Evolutionary conservation across 2,888 invertebrate genomes (phyloP).

Genomic region (Pristionchus japonicus): DNA sequence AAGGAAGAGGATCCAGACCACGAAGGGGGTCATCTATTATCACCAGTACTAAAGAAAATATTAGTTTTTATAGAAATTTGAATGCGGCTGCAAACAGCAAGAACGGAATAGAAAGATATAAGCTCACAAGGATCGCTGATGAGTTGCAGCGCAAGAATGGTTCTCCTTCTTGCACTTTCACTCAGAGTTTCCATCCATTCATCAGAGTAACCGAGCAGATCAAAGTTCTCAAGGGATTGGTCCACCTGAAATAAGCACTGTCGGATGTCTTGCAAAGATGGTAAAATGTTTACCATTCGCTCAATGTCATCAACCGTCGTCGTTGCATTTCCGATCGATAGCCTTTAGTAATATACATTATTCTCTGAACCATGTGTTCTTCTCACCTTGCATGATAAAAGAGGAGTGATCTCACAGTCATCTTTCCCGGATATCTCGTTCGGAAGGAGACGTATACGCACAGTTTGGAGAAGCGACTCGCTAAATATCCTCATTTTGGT

Average conservation of each 20-base stretch:
- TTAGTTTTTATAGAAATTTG: not conserved
- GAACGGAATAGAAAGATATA: no score
- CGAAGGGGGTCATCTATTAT: constrained; percentile 89
- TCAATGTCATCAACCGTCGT: constrained; percentile 42
- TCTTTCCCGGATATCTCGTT: constrained; percentile 51
- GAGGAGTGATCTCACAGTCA: constrained; percentile 58
- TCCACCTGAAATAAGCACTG: constrained; percentile 76
- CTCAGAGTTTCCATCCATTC: constrained; percentile 87
- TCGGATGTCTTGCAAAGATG: not conserved
- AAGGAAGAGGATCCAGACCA: constrained; percentile 93
- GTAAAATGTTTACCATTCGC: constrained; percentile 47
- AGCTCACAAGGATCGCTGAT: constrained; percentile 91
- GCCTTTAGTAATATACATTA: not conserved
- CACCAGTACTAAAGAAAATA: constrained; percentile 59
- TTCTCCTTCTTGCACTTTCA: constrained; percentile 89
- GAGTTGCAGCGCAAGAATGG: constrained; percentile 92
- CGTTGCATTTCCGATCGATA: constrained; percentile 21
- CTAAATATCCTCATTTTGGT: no score
- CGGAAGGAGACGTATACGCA: constrained; percentile 61
- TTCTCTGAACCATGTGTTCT: constrained; percentile 18
- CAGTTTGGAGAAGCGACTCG: constrained; percentile 61
- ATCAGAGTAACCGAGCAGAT: constrained; percentile 88
- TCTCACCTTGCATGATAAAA: constrained; percentile 56
- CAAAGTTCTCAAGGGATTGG: constrained; percentile 92
- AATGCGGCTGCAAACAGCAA: no score